Conservation (phyloP, 2,888 invertebrate genomes). For the Melieria crassipennis region DNA sequence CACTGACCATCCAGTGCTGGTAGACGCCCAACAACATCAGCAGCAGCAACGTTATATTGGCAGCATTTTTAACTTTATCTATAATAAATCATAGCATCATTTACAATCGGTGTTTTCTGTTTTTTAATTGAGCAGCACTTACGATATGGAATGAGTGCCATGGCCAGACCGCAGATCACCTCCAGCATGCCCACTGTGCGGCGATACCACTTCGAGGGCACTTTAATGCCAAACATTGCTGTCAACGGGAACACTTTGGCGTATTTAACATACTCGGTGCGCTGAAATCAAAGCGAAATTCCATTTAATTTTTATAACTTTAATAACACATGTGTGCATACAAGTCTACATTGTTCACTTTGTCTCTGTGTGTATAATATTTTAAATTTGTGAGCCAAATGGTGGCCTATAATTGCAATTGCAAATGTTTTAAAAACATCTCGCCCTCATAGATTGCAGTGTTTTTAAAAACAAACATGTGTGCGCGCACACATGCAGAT, state of each 20-base stretch:
- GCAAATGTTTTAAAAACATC: too few relatives aligned
- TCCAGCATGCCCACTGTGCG: slow-evolving; percentile 85
- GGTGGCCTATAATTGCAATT: too few relatives aligned
- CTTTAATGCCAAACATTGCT: slow-evolving; percentile 82
- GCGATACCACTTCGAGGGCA: slow-evolving; percentile 93
- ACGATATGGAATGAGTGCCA: slow-evolving; percentile 87
- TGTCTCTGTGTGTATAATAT: too few relatives aligned
- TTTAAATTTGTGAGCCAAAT: too few relatives aligned
- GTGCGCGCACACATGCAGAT: too few relatives aligned
- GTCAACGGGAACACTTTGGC: slow-evolving; percentile 93
- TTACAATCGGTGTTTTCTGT: background rate
- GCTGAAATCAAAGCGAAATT: slow-evolving; percentile 68
- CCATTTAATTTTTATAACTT: slow-evolving; percentile 44
- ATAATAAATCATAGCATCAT: slow-evolving; percentile 44
- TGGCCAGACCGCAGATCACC: slow-evolving; percentile 82
- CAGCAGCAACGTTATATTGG: slow-evolving; percentile 84
- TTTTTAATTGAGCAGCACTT: slow-evolving; percentile 65
- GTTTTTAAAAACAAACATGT: too few relatives aligned
- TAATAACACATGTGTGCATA: slow-evolving; percentile 21
- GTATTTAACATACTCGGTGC: slow-evolving; percentile 94
- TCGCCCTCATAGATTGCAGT: too few relatives aligned
- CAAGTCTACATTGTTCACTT: too few relatives aligned
- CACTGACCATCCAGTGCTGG: slow-evolving; percentile 91
- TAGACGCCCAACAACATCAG: slow-evolving; percentile 91
- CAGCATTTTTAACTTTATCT: slow-evolving; percentile 91